A percentile compares a stretch with the other conserved stretches of the same genome.
Evolutionary conservation across 1,140 invertebrate species (phyloP).

Genomic region (Thaumatotibia leucotreta): DNA sequence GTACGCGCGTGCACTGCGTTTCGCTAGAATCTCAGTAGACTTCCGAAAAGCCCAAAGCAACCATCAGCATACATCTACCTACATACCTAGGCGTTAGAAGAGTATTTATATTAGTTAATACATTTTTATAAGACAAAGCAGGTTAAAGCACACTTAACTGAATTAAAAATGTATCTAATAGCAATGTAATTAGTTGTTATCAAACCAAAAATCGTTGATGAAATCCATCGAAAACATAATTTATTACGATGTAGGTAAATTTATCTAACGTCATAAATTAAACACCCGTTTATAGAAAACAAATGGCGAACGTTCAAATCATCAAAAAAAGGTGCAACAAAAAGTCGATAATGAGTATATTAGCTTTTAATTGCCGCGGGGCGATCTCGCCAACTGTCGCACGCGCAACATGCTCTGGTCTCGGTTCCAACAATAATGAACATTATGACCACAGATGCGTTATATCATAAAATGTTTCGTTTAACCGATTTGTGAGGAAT

Average conservation of each 20-base stretch:
- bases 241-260: neutral
- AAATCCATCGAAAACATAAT: too few relatives aligned
- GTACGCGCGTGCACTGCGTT: too few relatives aligned
- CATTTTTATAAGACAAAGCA: neutral
- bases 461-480: too few relatives aligned
- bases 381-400: neutral
- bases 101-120: neutral
- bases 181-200: too few relatives aligned
- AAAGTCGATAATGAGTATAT: conserved; percentile 19
- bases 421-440: neutral
- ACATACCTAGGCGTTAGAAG: too few relatives aligned
- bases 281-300: neutral
- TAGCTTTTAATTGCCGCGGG: conserved; percentile 15
- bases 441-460: too few relatives aligned
- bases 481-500: too few relatives aligned
- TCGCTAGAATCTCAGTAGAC: neutral
- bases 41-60: too few relatives aligned
- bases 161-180: too few relatives aligned
- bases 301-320: conserved; percentile 17
- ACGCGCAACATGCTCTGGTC: neutral
- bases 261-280: neutral
- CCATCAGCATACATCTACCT: too few relatives aligned
- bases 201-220: too few relatives aligned
- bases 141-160: neutral
- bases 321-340: conserved; percentile 9